Evolutionary conservation across 2,113 vertebrate species (phyloP), one percentile per base, ranked within the genome.

Genomic region (Coturnix japonica): DNA sequence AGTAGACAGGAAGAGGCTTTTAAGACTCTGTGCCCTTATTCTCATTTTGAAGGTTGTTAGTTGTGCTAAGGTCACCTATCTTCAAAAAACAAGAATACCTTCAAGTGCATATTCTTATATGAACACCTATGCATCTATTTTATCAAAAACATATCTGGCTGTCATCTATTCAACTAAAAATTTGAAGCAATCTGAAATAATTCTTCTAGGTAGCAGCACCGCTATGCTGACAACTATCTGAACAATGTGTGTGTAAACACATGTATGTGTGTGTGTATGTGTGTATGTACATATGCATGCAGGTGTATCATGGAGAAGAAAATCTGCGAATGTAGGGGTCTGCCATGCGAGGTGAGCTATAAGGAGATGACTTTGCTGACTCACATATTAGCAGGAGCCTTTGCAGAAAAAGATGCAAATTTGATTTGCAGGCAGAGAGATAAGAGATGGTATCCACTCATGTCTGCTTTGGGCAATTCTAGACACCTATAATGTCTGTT

Each of bases 201-300:
- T 89, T 59, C 31, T 46, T 44, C 44, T 66, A 35, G 17, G 13
- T 46, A 64, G 46, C 23, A 37, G 30, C 87, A 61, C 9, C 9
- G 30, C 31, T 19, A 14, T 18, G 8, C 9, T 91, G 65, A 7
- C 43, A 75, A 14, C 22, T 26, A 56, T 54, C 28, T 66, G 53
- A 69, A 14, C 13, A 8, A 6, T 12, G 20, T 35, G 7, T 9
- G 9, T 63, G 30, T 46, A 22, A 35, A 7, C 49, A 14, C 30
- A 12, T 61, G 3, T 2, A 1, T 21, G 3, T 21, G 25, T 31
- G 31, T 1, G 4, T 2, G 3, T 19, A 3, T 49, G 4, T 2
- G 3, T 19, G 3, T 49, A 3, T 26, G 2, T 39, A 3, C 14
- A 2, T 31, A 1, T 11, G 53, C 53, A 54, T 31, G 16, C 28